A percentile compares a stretch with the other conserved stretches of the same genome.
Evolutionary conservation across 2,888 invertebrate species (phyloP).

Genomic region (Tolmerus cingulatus): DNA sequence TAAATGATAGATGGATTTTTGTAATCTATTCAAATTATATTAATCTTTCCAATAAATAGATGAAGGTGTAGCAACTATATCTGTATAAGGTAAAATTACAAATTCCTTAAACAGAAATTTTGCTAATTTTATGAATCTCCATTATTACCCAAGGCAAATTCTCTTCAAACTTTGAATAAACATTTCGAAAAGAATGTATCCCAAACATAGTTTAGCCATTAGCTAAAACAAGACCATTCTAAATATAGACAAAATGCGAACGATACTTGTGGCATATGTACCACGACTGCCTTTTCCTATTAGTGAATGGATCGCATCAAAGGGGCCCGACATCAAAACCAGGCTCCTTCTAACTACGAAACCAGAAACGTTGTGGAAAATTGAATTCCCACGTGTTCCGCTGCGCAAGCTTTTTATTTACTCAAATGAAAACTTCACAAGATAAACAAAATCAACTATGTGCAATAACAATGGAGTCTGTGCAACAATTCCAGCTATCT

Average conservation of each 20-base stretch:
- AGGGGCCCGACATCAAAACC: background rate
- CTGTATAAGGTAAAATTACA: background rate
- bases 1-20: too few species aligned
- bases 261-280: background rate
- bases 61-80: too few species aligned
- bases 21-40: too few species aligned
- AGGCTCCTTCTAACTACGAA: background rate
- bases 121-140: background rate
- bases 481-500: background rate
- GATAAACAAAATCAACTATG: background rate
- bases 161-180: background rate
- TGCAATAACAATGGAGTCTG: background rate
- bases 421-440: background rate
- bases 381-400: background rate
- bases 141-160: background rate
- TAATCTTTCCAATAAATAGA: too few species aligned
- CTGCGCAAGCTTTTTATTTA: background rate
- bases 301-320: background rate
- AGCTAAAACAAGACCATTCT: background rate
- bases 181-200: background rate
- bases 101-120: background rate
- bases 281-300: background rate
- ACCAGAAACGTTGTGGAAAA: background rate
- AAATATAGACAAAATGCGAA: background rate
- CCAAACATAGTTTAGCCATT: background rate